These are phyloP conservation scores for Galeruca laticollis DNA, from an alignment of 2,888 invertebrate species.

Conservation along the genomic window DNA sequence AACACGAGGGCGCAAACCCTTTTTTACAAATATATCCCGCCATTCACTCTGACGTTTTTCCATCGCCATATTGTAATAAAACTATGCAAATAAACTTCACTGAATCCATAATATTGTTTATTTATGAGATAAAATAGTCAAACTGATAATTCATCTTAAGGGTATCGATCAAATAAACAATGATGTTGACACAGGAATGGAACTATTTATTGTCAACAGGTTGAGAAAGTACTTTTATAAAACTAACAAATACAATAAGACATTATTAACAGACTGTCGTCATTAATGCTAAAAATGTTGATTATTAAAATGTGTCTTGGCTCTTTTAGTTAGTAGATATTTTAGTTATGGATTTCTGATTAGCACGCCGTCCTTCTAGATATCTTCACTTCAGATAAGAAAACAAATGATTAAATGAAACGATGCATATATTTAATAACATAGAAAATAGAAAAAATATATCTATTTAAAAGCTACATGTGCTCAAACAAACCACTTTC, in stretches of 20 bases:
- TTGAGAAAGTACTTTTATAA: constrained; percentile 28
- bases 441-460: neutral
- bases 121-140: constrained; percentile 29
- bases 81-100: constrained; percentile 10
- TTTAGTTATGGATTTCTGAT: constrained; percentile 16
- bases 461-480: neutral
- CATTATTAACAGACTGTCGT: neutral
- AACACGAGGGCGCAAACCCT: constrained; percentile 23
- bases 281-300: neutral
- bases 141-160: constrained; percentile 14
- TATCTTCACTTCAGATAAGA: constrained; percentile 15
- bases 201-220: constrained; percentile 31
- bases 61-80: constrained; percentile 23
- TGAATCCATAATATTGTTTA: constrained; percentile 15
- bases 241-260: constrained; percentile 7
- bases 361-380: constrained; percentile 31
- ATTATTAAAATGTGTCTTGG: neutral
- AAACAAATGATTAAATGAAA: neutral
- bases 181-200: constrained; percentile 12
- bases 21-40: constrained; percentile 25
- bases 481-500: constrained; percentile 10
- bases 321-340: neutral
- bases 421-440: neutral
- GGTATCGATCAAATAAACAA: constrained; percentile 25
- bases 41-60: constrained; percentile 9